A percentile compares a stretch with the other conserved stretches of the same genome.
Evolutionary conservation across 2,888 invertebrate genomes (phyloP).

Genomic region (Orchestes rusci): DNA sequence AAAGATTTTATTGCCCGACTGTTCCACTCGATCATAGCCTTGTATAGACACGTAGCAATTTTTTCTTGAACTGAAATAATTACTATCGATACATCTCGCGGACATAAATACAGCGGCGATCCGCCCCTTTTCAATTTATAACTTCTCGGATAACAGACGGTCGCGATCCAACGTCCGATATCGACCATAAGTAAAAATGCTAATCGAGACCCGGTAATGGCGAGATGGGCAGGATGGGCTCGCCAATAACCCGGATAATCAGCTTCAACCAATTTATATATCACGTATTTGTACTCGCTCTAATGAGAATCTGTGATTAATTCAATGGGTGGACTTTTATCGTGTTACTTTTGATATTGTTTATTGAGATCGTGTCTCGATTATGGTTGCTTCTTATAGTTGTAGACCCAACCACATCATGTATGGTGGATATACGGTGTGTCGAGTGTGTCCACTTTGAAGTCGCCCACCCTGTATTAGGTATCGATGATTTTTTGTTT

Average conservation of each 20-base stretch:
- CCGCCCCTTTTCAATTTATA: conserved; percentile 27
- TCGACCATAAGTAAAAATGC: conserved; percentile 23
- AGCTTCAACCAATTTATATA: conserved; percentile 24
- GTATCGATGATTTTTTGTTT: too few relatives aligned
- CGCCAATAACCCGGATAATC: conserved; percentile 25
- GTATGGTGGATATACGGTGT: too few relatives aligned
- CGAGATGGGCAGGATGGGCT: too few relatives aligned
- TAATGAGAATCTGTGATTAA: conserved; percentile 24
- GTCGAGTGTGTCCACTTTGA: too few relatives aligned
- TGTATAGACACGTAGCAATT: too few relatives aligned
- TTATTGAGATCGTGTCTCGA: too few relatives aligned
- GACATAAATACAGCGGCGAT: conserved; percentile 21
- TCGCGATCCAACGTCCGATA: conserved; percentile 19
- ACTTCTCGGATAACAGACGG: conserved; percentile 25
- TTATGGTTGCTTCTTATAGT: too few relatives aligned
- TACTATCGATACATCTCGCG: conserved; percentile 21
- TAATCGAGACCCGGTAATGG: conserved; percentile 23
- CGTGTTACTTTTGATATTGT: conserved; percentile 20
- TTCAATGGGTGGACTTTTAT: conserved; percentile 24
- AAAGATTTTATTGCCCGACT: too few relatives aligned
- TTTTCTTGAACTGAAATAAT: too few relatives aligned
- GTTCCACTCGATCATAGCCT: too few relatives aligned
- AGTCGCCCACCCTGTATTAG: too few relatives aligned
- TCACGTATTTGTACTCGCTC: conserved; percentile 24
- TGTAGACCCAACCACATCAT: too few relatives aligned